Percentiles rank a stretch among this genome's conserved stretches.
Evolutionary conservation across 2,113 vertebrate species (phyloP).

Genomic region (Paraplagusia blochii): DNA sequence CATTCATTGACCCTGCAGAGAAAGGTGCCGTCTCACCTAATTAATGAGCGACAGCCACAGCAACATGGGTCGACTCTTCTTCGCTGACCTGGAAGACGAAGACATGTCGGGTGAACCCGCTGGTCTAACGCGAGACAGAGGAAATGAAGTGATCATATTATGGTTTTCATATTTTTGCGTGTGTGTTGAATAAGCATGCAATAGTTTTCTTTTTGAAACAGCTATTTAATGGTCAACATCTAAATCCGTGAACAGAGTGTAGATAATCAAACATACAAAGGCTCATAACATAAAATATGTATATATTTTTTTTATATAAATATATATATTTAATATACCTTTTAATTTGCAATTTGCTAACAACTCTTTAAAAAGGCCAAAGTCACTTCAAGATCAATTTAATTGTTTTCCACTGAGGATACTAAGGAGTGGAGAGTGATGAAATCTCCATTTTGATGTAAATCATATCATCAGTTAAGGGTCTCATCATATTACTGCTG

Average conservation of each 20-base stretch:
- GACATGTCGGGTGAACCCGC: slow-evolving; percentile 24
- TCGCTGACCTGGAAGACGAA: slow-evolving; percentile 52
- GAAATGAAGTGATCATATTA: slow-evolving; percentile 45
- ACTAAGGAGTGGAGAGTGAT: too few relatives aligned
- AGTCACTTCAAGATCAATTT: too few relatives aligned
- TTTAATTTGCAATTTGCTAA: too few relatives aligned
- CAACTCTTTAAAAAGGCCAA: too few relatives aligned
- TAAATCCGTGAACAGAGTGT: slow-evolving; percentile 15
- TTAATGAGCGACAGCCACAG: slow-evolving; percentile 53
- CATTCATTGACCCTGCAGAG: slow-evolving; percentile 62
- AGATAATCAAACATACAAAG: too few relatives aligned
- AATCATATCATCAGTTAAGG: too few relatives aligned
- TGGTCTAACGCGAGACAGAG: slow-evolving; percentile 17
- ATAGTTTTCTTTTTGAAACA: slow-evolving; percentile 4
- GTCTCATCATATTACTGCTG: too few relatives aligned
- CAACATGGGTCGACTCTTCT: slow-evolving; percentile 25
- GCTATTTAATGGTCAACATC: slow-evolving; percentile 20
- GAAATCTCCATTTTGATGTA: too few relatives aligned
- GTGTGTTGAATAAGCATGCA: slow-evolving; percentile 14
- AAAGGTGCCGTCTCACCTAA: slow-evolving; percentile 53
- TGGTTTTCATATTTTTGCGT: slow-evolving; percentile 35
- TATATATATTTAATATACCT: too few relatives aligned
- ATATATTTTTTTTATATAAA: too few relatives aligned
- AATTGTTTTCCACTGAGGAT: too few relatives aligned
- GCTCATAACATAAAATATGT: too few relatives aligned